A percentile compares a stretch with the other conserved stretches of the same genome.
These are phyloP conservation scores for Meles meles DNA, from an alignment of 2,113 vertebrate genomes.

Conservation along the genomic window DNA sequence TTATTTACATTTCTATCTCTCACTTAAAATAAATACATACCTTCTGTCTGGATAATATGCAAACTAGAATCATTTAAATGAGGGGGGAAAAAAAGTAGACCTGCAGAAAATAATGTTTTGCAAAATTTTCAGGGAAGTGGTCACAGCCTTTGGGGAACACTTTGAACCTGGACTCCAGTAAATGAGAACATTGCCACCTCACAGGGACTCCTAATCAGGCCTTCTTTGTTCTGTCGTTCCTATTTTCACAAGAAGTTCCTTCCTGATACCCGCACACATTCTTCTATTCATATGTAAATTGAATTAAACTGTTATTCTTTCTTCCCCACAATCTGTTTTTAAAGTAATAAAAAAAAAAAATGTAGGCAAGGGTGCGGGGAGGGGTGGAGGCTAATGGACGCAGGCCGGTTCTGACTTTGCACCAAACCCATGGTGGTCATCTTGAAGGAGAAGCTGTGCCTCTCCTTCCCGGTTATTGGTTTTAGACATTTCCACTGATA, in stretches of 20 bases:
- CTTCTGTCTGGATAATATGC: background rate
- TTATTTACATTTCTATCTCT: background rate
- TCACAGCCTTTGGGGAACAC: constrained; percentile 16
- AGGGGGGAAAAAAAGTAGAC: background rate
- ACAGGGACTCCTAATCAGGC: constrained; percentile 58
- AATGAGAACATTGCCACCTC: background rate
- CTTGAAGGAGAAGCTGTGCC: background rate
- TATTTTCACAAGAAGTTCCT: background rate
- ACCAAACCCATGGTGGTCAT: background rate
- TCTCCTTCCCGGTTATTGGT: constrained; percentile 16
- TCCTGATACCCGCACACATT: background rate
- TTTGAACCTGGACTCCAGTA: constrained; percentile 30
- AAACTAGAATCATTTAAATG: background rate
- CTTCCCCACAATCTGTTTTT: constrained; percentile 43
- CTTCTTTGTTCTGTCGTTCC: constrained; percentile 50
- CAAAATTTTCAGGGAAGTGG: constrained; percentile 48
- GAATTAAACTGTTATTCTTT: constrained; percentile 58
- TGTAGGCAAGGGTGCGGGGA: background rate
- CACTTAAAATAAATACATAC: background rate
- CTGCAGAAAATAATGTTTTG: constrained; percentile 9
- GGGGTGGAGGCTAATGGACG: background rate
- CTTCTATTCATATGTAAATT: constrained; percentile 76
- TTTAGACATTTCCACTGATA: constrained; percentile 46
- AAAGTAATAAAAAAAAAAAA: constrained; percentile 49
- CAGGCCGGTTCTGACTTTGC: background rate